Evolutionary conservation across 2,797 vertebrate species (phyloP).

Genomic region (Phalanger gymnotis): DNA sequence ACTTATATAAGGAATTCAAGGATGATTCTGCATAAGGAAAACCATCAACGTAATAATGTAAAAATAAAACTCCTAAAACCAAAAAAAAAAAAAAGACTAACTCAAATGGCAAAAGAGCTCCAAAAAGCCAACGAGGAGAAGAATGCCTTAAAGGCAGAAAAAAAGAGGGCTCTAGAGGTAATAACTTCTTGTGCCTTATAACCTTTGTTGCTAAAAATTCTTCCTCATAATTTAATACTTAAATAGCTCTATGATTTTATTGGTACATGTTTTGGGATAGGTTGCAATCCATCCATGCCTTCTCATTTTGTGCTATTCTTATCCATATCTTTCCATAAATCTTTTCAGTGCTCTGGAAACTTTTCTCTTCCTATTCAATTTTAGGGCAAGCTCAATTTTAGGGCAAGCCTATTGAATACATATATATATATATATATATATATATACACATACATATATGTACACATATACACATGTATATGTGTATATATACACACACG

Average conservation of each 20-base stretch:
- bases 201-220: background rate
- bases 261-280: background rate
- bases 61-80: too few species aligned
- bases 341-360: background rate
- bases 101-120: too few species aligned
- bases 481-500: too few species aligned
- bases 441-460: background rate
- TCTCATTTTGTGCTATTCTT: background rate
- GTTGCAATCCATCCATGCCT: background rate
- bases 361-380: background rate
- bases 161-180: slow-evolving; percentile 15
- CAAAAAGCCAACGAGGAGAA: too few species aligned
- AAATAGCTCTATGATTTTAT: background rate
- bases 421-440: background rate
- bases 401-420: background rate
- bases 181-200: background rate
- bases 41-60: too few species aligned
- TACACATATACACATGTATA: too few species aligned
- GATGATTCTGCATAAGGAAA: too few species aligned
- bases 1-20: too few species aligned
- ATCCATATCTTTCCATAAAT: background rate
- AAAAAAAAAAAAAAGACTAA: too few species aligned
- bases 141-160: too few species aligned
- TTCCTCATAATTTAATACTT: background rate
- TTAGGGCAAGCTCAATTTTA: background rate